Base-by-base conservation (phyloP, 2,888 invertebrate species). In the Epirrhoe tristata region DNA sequence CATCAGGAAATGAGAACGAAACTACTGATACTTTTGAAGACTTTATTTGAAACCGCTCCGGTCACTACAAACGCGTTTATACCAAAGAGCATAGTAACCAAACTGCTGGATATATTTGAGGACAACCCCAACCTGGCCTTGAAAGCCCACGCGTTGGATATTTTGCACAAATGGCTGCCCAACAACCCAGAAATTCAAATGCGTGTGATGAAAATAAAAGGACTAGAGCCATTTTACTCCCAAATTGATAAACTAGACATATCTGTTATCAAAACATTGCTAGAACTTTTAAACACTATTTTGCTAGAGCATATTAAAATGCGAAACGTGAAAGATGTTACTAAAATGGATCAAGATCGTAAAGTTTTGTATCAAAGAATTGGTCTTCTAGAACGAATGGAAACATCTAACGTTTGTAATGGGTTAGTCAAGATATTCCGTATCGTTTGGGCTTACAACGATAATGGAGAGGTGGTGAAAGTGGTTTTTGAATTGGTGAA, bases 211-310 rank as follows among this genome's bases (percentile, higher is more conserved):
- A 88, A 87, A 71, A 34, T 83, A 0, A 89, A 85, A 77, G 91
- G 92, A 0, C 63, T 93, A 0, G 84, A 86, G 52, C 83, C 87
- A 0, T 91, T 93, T 67, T 92, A 92, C 60, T 48, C 82, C 0
- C 89, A 91, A 74, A 75, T 90, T 0, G 17, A 76, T 0, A 85
- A 87, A 59, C 64, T 92, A 14, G 88, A 90, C 12, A 67, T 75
- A 0, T 72, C 77, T 0, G 80, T 79, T 0, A 77, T 88, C 6
- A 70, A 81, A 31, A 81, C 74, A 1, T 72, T 90, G 12, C 66
- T 93, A 5, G 82, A 87, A 8, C 71, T 93, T 0, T 90, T 92
- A 16, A 89, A 88, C 74, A 86, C 70, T n/a, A 84, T 93, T 56
- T 46, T 92, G 1, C 78, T 79, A 16, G 92, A 93, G 63, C 93